These are phyloP conservation scores for Callospermophilus lateralis DNA, from an alignment of 2,113 vertebrate species.

Conservation along the genomic window DNA sequence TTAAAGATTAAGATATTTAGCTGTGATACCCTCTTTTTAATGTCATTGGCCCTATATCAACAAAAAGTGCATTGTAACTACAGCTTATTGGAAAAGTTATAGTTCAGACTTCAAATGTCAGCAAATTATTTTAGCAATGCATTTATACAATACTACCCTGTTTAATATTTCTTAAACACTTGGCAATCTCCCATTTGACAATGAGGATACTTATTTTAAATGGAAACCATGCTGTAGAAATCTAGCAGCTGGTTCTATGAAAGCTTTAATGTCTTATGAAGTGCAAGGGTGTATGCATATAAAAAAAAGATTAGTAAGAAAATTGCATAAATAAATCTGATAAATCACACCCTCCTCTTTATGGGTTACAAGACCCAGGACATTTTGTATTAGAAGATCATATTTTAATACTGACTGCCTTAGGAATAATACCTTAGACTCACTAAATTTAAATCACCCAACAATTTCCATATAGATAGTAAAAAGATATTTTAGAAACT, in stretches of 20 bases:
- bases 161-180: not conserved
- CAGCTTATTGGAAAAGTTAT: slow-evolving; percentile 13
- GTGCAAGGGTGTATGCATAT: not conserved
- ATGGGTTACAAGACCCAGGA: not conserved
- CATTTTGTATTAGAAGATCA: not conserved
- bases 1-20: not conserved
- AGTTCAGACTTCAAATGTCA: not conserved
- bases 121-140: slow-evolving; percentile 34
- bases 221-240: not conserved
- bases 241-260: not conserved
- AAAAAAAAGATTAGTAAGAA: not conserved
- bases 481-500: not conserved
- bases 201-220: not conserved
- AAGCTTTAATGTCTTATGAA: not conserved
- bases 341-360: not conserved
- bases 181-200: not conserved
- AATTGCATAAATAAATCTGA: not conserved
- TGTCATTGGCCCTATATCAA: not conserved
- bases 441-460: not conserved
- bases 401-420: not conserved
- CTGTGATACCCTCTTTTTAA: not conserved
- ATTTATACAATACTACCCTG: not conserved
- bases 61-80: not conserved
- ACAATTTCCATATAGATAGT: not conserved
- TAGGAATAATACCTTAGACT: not conserved